Conservation (phyloP, 2,888 invertebrate genomes). For the Epinotia ramella region DNA sequence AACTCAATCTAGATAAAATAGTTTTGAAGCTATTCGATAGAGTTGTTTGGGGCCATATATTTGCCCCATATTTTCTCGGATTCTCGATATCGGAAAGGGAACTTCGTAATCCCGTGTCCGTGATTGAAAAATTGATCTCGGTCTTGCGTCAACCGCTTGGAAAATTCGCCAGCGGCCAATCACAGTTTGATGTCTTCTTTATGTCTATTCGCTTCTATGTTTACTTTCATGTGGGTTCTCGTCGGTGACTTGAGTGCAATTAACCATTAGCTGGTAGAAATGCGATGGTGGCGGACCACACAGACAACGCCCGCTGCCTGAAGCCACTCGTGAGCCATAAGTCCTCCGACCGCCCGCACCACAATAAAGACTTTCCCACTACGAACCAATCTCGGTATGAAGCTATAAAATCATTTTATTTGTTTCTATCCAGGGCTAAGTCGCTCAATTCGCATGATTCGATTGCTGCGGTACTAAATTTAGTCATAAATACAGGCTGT, state of each 20-base stretch:
- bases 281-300: conserved; percentile 68
- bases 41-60: conserved; percentile 43
- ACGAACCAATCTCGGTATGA: conserved; percentile 69
- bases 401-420: conserved; percentile 71
- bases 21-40: conserved; percentile 49
- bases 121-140: conserved; percentile 28
- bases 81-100: conserved; percentile 35
- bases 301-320: conserved; percentile 67
- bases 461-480: conserved; percentile 34
- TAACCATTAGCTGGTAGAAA: conserved; percentile 60
- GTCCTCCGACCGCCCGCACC: conserved; percentile 61
- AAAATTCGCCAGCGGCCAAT: conserved; percentile 26
- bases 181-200: conserved; percentile 25
- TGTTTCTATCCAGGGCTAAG: conserved; percentile 57
- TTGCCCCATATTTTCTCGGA: conserved; percentile 32
- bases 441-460: conserved; percentile 54
- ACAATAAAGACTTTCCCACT: conserved; percentile 69
- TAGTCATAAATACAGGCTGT: neutral
- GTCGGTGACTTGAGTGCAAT: conserved; percentile 51
- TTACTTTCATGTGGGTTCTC: conserved; percentile 1
- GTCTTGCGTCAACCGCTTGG: conserved; percentile 29
- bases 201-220: conserved; percentile 10
- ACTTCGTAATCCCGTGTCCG: conserved; percentile 34
- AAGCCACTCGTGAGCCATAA: conserved; percentile 79
- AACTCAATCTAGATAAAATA: conserved; percentile 64